Evolutionary conservation across 2,888 invertebrate genomes (phyloP).

Genomic region (Campoplex nolae): DNA sequence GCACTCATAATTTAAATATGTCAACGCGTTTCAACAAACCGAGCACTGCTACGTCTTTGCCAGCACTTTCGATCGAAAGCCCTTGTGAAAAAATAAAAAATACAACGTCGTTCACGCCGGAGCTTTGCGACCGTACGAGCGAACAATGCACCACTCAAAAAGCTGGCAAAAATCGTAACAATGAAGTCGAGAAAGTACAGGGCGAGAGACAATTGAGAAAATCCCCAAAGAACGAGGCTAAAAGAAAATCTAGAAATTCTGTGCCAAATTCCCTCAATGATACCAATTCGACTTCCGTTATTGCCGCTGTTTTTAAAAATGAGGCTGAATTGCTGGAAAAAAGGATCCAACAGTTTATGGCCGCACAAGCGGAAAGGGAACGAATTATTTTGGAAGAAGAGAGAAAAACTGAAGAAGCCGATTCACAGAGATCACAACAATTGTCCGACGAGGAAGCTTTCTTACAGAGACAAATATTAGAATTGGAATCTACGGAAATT

Average conservation of each 20-base stretch:
- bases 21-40: conserved; percentile 92
- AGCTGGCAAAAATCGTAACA: conserved; percentile 74
- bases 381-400: conserved; percentile 84
- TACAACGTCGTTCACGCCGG: conserved; percentile 75
- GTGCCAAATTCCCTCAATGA: conserved; percentile 70
- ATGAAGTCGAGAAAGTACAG: conserved; percentile 77
- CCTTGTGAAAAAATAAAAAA: conserved; percentile 78
- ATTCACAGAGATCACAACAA: conserved; percentile 88
- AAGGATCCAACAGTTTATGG: conserved; percentile 83
- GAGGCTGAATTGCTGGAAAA: conserved; percentile 83
- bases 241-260: conserved; percentile 58
- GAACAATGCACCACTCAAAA: conserved; percentile 75
- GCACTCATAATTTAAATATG: conserved; percentile 87
- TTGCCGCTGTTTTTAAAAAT: conserved; percentile 83
- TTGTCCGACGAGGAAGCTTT: conserved; percentile 92
- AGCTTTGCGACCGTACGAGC: conserved; percentile 73
- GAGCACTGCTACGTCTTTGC: conserved; percentile 93
- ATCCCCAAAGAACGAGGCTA: conserved; percentile 68
- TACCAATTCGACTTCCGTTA: conserved; percentile 82
- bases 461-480: conserved; percentile 91
- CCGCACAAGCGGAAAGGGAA: conserved; percentile 83
- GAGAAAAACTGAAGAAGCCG: conserved; percentile 88
- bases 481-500: conserved; percentile 90
- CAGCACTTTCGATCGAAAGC: conserved; percentile 87
- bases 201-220: conserved; percentile 71